Conservation (phyloP, 2,888 invertebrate genomes). For the Pachycephus smyrnensis region DNA sequence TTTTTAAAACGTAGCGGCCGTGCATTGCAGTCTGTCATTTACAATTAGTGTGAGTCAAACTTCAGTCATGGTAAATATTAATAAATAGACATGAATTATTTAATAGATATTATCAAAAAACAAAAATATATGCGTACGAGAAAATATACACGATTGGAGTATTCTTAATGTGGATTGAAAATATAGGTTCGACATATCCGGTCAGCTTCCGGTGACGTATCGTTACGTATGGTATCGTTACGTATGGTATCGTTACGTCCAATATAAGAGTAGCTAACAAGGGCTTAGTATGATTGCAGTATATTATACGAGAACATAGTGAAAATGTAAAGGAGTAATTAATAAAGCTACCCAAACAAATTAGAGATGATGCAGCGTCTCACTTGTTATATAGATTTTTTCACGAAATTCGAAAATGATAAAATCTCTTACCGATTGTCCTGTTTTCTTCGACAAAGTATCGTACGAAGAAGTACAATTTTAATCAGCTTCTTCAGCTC, state of each 20-base stretch:
- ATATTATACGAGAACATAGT: background rate
- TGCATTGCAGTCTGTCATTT: background rate
- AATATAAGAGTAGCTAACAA: background rate
- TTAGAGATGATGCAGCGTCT: background rate
- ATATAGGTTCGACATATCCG: background rate
- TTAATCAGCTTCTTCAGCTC: slow-evolving; percentile 49
- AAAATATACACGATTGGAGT: background rate
- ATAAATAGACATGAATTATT: background rate
- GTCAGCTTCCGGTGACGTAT: background rate
- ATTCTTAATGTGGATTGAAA: background rate
- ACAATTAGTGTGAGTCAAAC: background rate
- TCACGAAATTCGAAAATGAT: background rate
- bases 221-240: background rate
- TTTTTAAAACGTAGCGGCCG: background rate
- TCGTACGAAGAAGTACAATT: slow-evolving; percentile 49
- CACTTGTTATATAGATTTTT: slow-evolving; percentile 11
- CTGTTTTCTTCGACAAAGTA: slow-evolving; percentile 51
- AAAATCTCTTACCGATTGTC: slow-evolving; percentile 45
- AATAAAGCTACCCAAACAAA: slow-evolving; percentile 13
- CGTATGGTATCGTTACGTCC: background rate
- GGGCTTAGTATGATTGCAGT: background rate
- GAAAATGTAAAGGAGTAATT: background rate
- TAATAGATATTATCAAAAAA: background rate
- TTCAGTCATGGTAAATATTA: background rate
- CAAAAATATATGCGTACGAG: background rate